A percentile compares a stretch with the other conserved stretches of the same genome.
Evolutionary conservation across 2,113 vertebrate species (phyloP).

Genomic region (Alces alces): DNA sequence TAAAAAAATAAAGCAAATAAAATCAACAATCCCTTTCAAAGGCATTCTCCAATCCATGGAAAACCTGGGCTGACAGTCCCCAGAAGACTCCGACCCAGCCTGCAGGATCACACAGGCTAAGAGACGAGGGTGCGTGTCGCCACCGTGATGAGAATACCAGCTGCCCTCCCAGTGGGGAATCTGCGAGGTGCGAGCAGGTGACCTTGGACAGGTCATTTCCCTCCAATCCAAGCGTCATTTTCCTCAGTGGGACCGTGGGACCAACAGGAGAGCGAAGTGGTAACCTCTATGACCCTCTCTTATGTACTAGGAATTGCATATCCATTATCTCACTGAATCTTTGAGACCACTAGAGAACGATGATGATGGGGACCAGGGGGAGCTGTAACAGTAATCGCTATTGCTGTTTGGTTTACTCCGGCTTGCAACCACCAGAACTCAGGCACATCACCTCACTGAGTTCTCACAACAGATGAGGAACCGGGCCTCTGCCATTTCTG

Average conservation of each 20-base stretch:
- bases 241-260: neutral
- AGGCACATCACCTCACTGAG: neutral
- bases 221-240: neutral
- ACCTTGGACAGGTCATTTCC: neutral
- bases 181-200: neutral
- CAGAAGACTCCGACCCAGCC: neutral
- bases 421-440: neutral
- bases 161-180: neutral
- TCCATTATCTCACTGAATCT: neutral
- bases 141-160: neutral
- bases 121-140: neutral
- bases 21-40: conserved; percentile 45
- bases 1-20: neutral
- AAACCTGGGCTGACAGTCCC: neutral
- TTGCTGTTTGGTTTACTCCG: neutral
- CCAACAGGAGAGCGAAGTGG: neutral
- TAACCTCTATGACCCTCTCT: neutral
- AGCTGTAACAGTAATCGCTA: neutral
- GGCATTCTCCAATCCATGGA: neutral
- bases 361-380: neutral
- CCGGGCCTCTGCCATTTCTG: neutral
- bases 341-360: neutral
- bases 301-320: neutral
- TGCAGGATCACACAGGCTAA: neutral
- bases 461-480: neutral